phyloP scores from a whole-genome alignment of 2,888 invertebrate genomes.

The Petrophora chlorosata region DNA sequence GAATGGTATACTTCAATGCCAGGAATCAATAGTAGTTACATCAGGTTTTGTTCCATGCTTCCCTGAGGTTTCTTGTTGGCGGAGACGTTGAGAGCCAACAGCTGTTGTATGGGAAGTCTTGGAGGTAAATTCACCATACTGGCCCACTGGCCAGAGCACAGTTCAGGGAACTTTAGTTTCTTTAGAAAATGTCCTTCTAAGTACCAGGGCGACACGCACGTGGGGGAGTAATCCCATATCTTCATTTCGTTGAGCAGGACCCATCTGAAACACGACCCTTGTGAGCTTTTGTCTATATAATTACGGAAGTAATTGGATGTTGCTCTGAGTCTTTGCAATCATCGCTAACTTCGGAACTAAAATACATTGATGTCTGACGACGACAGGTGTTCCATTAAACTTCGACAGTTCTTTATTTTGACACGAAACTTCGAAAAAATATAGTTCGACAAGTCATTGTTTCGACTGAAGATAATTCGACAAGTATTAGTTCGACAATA shows the following conservation, averaged over 20 bases:
- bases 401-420: too few species aligned
- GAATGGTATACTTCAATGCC: slow-evolving; percentile 53
- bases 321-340: too few species aligned
- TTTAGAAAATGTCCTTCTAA: slow-evolving; percentile 87
- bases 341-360: too few species aligned
- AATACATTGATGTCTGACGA: too few species aligned
- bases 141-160: slow-evolving; percentile 91
- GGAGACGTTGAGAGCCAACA: slow-evolving; percentile 75
- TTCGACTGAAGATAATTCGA: too few species aligned
- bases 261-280: slow-evolving; percentile 81
- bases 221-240: slow-evolving; percentile 88
- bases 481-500: too few species aligned
- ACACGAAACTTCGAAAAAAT: too few species aligned
- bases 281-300: too few species aligned
- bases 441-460: too few species aligned
- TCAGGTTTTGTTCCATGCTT: slow-evolving; percentile 76
- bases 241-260: slow-evolving; percentile 86
- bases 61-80: slow-evolving; percentile 78
- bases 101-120: slow-evolving; percentile 84
- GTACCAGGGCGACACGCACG: slow-evolving; percentile 88
- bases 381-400: too few species aligned
- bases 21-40: slow-evolving; percentile 64
- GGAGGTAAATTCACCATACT: slow-evolving; percentile 89
- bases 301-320: slow-evolving; percentile 14
- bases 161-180: slow-evolving; percentile 87